A percentile compares a stretch with the other conserved stretches of the same genome.
Conservation (phyloP, 2,888 invertebrate genomes). For the Xestia xanthographa region DNA sequence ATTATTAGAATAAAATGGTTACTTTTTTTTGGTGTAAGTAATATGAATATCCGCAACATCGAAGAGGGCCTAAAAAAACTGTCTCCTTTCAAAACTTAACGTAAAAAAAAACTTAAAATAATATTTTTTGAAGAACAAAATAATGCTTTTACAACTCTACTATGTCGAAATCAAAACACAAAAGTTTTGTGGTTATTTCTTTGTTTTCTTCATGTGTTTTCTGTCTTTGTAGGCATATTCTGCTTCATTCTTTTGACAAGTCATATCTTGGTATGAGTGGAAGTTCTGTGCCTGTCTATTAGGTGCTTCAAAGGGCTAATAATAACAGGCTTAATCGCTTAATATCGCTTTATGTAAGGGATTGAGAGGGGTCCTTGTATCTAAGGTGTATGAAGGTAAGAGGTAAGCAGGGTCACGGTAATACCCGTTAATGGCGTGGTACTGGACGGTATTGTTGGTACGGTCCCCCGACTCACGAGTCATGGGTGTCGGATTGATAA, state of each 20-base stretch:
- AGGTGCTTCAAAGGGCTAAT: constrained; percentile 44
- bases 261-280: background rate
- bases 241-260: background rate
- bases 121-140: no score
- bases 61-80: no score
- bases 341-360: constrained; percentile 62
- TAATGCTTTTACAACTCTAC: background rate
- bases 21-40: no score
- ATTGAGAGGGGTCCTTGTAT: constrained; percentile 48
- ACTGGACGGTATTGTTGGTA: constrained; percentile 5
- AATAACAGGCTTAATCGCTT: constrained; percentile 59
- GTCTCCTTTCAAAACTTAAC: no score
- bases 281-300: constrained; percentile 19
- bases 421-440: constrained; percentile 19
- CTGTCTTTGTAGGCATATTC: background rate
- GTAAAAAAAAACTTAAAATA: no score
- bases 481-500: background rate
- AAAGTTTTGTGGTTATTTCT: background rate
- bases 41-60: no score
- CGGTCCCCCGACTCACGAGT: background rate
- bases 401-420: constrained; percentile 44
- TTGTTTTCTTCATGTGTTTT: background rate
- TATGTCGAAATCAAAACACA: no score
- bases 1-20: no score
- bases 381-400: constrained; percentile 40